These are phyloP conservation scores for Labia minor DNA, from an alignment of 2,888 invertebrate species.

Conservation along the genomic window DNA sequence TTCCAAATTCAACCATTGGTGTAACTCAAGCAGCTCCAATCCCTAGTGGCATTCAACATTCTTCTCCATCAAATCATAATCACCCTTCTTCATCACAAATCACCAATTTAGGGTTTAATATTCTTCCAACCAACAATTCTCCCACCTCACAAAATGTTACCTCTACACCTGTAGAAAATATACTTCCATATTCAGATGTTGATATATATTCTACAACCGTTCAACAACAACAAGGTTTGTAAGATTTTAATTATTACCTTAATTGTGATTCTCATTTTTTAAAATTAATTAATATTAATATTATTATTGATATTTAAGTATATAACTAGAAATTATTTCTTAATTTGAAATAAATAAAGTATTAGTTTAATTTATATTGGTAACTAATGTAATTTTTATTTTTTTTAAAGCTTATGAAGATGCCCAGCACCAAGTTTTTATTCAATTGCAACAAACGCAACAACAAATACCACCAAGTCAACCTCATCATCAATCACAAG, in stretches of 20 bases:
- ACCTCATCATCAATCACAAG: constrained; percentile 29
- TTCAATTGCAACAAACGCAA: constrained; percentile 30
- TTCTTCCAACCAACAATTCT: constrained; percentile 24
- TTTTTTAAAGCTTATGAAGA: constrained; percentile 33
- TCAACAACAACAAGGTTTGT: constrained; percentile 28
- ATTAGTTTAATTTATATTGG: no score
- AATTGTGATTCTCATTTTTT: constrained; percentile 21
- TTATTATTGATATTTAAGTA: no score
- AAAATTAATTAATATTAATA: no score
- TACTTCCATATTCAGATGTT: neutral
- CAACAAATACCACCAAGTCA: constrained; percentile 28
- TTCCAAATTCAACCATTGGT: constrained; percentile 26
- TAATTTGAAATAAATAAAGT: no score
- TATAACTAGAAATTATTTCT: no score
- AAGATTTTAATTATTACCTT: neutral
- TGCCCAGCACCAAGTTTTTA: constrained; percentile 1
- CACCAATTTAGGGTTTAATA: constrained; percentile 26
- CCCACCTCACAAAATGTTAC: constrained; percentile 24
- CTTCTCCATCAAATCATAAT: constrained; percentile 17
- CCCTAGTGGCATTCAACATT: constrained; percentile 31
- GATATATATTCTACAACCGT: constrained; percentile 5
- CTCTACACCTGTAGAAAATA: neutral
- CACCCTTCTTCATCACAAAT: constrained; percentile 14
- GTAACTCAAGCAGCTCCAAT: constrained; percentile 36
- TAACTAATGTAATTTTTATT: constrained; percentile 32